phyloP scores from a whole-genome alignment of 2,888 invertebrate genomes.

The Habrosyne pyritoides region DNA sequence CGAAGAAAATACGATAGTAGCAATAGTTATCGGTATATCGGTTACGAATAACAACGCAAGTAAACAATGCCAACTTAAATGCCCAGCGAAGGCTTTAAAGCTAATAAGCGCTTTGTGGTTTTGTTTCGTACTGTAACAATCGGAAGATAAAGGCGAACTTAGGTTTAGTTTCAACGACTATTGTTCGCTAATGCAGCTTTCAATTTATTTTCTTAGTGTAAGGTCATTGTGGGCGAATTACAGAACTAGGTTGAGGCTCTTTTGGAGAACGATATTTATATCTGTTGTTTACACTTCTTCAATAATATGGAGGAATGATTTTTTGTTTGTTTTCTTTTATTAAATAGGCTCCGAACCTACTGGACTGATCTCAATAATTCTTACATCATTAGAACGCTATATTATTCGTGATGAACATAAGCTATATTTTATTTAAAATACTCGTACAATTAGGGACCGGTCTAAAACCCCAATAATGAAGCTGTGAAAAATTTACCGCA shows the following conservation, averaged over 20 bases:
- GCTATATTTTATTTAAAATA: too few species aligned
- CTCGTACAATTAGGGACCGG: too few species aligned
- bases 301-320: too few species aligned
- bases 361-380: too few species aligned
- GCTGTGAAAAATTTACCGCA: too few species aligned
- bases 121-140: constrained; percentile 35
- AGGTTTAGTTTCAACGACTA: constrained; percentile 33
- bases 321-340: too few species aligned
- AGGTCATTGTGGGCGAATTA: constrained; percentile 1
- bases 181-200: constrained; percentile 39
- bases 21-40: constrained; percentile 5
- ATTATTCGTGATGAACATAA: too few species aligned
- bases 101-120: constrained; percentile 42
- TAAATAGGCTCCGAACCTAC: too few species aligned
- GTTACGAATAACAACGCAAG: constrained; percentile 16
- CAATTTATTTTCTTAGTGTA: constrained; percentile 27
- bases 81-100: constrained; percentile 35
- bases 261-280: background rate
- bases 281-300: background rate
- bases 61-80: constrained; percentile 26
- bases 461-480: too few species aligned
- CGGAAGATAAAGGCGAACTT: constrained; percentile 41
- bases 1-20: background rate
- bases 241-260: background rate
- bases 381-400: too few species aligned